Evolutionary conservation across 2,113 vertebrate species (phyloP).

Genomic region (Stigmatopora argus): DNA sequence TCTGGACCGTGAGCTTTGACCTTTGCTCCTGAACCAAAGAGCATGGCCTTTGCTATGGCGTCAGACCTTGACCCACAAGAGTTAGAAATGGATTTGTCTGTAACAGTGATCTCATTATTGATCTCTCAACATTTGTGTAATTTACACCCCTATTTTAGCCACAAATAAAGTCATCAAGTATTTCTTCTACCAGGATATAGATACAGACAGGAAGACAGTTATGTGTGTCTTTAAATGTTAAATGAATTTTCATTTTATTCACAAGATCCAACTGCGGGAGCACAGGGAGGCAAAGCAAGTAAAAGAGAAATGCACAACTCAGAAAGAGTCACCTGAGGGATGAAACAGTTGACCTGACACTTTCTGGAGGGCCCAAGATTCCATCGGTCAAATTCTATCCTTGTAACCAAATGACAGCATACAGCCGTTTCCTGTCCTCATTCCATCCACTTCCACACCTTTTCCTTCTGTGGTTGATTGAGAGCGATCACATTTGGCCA

Average conservation of each 20-base stretch:
- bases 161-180: constrained; percentile 68
- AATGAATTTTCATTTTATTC: constrained; percentile 3
- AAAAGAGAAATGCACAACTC: constrained; percentile 15
- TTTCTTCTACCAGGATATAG: constrained; percentile 25
- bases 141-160: constrained; percentile 13
- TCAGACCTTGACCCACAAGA: constrained; percentile 23
- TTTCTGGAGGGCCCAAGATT: constrained; percentile 44
- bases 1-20: constrained; percentile 53
- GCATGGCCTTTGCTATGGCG: constrained; percentile 36
- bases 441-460: constrained; percentile 70
- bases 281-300: constrained; percentile 12
- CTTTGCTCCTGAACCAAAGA: constrained; percentile 56
- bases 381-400: constrained; percentile 42
- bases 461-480: constrained; percentile 55
- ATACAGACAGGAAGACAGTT: not conserved
- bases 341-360: constrained; percentile 39
- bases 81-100: constrained; percentile 29
- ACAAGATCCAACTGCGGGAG: not conserved
- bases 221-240: not conserved
- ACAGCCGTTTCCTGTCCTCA: constrained; percentile 67
- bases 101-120: constrained; percentile 16
- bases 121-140: constrained; percentile 37
- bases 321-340: constrained; percentile 56
- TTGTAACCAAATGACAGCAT: constrained; percentile 42
- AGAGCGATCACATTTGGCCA: constrained; percentile 58